phyloP scores from a whole-genome alignment of 2,888 invertebrate genomes.

The Ichneumon xanthorius region DNA sequence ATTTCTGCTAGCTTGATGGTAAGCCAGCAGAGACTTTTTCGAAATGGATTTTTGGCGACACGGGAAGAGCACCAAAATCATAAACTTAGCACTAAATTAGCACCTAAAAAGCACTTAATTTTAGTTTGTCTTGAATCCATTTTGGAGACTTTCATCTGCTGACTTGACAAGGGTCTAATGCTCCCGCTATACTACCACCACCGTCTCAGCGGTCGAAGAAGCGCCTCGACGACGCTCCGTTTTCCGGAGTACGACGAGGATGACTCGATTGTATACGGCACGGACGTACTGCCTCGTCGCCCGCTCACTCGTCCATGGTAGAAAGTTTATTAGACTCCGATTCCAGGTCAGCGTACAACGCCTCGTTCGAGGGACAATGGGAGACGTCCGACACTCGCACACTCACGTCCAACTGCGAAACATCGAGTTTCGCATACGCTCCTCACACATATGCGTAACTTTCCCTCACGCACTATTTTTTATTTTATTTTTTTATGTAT shows the following conservation, averaged over 20 bases:
- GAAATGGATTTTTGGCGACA: too few species aligned
- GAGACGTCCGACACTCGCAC: constrained; percentile 14
- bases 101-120: too few species aligned
- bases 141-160: too few species aligned
- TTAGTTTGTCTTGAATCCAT: too few species aligned
- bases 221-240: constrained; percentile 56
- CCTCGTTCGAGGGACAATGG: constrained; percentile 33
- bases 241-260: constrained; percentile 52
- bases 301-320: constrained; percentile 60
- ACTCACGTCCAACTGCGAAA: constrained; percentile 2
- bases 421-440: constrained; percentile 6
- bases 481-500: not conserved
- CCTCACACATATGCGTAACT: constrained; percentile 22
- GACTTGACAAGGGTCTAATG: too few species aligned
- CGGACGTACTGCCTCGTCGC: constrained; percentile 35
- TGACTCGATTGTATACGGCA: constrained; percentile 56
- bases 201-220: constrained; percentile 46
- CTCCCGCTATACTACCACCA: not conserved
- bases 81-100: too few species aligned
- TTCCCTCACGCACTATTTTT: not conserved
- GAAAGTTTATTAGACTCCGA: constrained; percentile 71
- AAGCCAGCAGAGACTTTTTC: too few species aligned
- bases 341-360: constrained; percentile 67
- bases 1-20: too few species aligned
- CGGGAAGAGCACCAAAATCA: too few species aligned